phyloP scores from a whole-genome alignment of 2,888 invertebrate species.

The Dolichopus griseipennis region DNA sequence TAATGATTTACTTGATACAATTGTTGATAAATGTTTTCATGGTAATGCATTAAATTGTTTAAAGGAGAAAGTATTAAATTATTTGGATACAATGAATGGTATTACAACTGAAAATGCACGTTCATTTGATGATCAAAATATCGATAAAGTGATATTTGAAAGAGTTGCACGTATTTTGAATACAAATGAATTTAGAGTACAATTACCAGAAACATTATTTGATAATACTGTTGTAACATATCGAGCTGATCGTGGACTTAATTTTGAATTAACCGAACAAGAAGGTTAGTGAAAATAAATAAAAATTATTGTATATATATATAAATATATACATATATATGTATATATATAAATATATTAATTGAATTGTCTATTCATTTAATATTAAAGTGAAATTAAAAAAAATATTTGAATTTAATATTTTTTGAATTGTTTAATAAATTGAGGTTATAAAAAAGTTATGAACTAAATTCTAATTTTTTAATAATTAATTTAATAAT shows the following conservation, averaged over 20 bases:
- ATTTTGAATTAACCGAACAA: conserved; percentile 51
- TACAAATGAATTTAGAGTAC: conserved; percentile 64
- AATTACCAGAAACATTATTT: conserved; percentile 63
- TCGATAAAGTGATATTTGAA: conserved; percentile 67
- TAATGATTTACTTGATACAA: conserved; percentile 60
- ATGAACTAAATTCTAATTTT: too few species aligned
- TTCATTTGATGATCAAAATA: conserved; percentile 52
- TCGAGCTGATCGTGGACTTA: conserved; percentile 57
- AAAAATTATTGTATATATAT: too few species aligned
- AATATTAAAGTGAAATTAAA: too few species aligned
- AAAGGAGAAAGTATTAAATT: conserved; percentile 66
- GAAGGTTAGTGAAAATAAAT: conserved; percentile 31
- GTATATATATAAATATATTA: too few species aligned
- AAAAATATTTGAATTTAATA: too few species aligned
- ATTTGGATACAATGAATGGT: conserved; percentile 62
- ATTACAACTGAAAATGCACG: conserved; percentile 53
- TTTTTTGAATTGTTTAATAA: too few species aligned
- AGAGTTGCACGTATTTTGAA: conserved; percentile 61
- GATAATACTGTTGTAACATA: conserved; percentile 58
- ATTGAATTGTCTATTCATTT: too few species aligned
- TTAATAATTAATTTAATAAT: too few species aligned
- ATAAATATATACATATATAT: too few species aligned
- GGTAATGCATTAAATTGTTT: conserved; percentile 62
- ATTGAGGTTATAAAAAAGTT: too few species aligned
- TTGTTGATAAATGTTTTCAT: conserved; percentile 63